Conservation (phyloP, 1,140 invertebrate genomes). For the Whitmania pigra region DNA sequence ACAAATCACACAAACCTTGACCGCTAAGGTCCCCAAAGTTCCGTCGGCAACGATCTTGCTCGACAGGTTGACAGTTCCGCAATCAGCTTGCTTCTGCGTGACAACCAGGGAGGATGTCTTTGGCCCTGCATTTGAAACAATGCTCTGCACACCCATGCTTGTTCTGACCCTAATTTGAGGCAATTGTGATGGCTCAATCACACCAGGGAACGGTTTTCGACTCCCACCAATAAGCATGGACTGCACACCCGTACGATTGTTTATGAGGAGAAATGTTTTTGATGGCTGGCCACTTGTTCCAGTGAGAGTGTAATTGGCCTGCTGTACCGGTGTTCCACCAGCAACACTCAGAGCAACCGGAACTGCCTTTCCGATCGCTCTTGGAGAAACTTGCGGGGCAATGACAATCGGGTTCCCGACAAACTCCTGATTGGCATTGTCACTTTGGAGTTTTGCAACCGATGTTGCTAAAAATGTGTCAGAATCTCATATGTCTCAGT, state of each 20-base stretch:
- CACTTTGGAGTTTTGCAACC: background rate
- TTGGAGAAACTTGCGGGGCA: slow-evolving; percentile 8
- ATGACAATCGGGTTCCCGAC: background rate
- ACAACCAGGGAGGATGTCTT: background rate
- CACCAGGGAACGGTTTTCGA: background rate
- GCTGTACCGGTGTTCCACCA: background rate
- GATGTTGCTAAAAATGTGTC: background rate
- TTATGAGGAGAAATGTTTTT: background rate
- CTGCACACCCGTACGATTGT: slow-evolving; percentile 7
- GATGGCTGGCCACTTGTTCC: background rate
- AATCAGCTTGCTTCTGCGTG: background rate
- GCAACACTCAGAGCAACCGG: background rate
- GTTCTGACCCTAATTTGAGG: background rate
- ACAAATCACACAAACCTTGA: background rate
- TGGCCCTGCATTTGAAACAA: background rate
- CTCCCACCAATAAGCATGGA: background rate
- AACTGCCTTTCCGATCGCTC: background rate
- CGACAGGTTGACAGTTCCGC: background rate
- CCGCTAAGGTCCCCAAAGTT: background rate
- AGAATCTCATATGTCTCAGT: slow-evolving; percentile 1
- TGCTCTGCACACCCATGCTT: background rate
- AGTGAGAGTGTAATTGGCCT: background rate
- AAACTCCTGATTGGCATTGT: background rate
- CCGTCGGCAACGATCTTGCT: background rate
- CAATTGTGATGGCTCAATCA: background rate